Conservation (phyloP, 2,888 invertebrate genomes). For the Trypoxylon attenuatum region DNA sequence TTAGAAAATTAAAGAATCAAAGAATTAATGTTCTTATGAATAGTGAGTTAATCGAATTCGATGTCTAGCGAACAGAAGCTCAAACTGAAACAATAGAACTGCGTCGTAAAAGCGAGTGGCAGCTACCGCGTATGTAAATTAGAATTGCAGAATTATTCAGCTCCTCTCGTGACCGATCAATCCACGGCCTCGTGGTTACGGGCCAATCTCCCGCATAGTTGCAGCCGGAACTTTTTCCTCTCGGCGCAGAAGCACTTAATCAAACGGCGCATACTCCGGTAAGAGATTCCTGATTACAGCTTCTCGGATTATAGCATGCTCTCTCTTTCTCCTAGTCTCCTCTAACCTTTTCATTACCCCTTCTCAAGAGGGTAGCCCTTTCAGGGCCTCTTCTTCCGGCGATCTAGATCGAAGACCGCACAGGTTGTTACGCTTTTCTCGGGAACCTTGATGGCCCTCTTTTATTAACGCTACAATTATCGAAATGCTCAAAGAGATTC, state of each 20-base stretch:
- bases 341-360: conserved; percentile 1
- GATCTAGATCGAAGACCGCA: conserved; percentile 14
- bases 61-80: no score
- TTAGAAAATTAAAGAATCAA: no score
- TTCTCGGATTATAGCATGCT: conserved; percentile 4
- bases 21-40: no score
- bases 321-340: neutral
- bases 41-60: no score
- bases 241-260: conserved; percentile 11
- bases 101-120: no score
- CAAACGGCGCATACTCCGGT: conserved; percentile 16
- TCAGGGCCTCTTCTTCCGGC: conserved; percentile 2
- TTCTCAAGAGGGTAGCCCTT: neutral
- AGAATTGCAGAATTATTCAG: conserved; percentile 42
- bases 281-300: conserved; percentile 22
- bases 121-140: no score
- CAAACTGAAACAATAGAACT: no score
- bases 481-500: neutral
- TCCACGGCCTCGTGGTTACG: conserved; percentile 30
- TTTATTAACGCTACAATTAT: neutral
- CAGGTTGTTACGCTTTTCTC: conserved; percentile 17
- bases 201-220: neutral
- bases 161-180: conserved; percentile 34
- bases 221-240: neutral
- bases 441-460: conserved; percentile 5